Evolutionary conservation across 2,797 vertebrate genomes (phyloP).

Genomic region (Sarcoramphus papa): DNA sequence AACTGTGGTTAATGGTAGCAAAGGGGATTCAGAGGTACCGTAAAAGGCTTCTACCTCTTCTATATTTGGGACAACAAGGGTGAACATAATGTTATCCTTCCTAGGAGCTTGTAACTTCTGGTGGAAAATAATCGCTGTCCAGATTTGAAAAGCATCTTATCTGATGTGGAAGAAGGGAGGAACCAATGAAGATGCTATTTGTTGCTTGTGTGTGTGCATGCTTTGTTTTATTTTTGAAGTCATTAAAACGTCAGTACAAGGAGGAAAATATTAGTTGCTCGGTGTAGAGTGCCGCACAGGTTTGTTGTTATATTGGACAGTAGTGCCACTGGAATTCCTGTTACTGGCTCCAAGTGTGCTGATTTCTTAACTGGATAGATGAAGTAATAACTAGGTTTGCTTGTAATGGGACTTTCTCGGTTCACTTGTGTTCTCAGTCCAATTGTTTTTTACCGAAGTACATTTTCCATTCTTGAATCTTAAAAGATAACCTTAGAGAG

Average conservation of each 20-base stretch:
- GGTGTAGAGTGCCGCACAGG: background rate
- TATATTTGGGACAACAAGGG: background rate
- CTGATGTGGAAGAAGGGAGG: background rate
- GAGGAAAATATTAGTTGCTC: background rate
- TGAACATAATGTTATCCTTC: background rate
- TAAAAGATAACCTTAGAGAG: background rate
- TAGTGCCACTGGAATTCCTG: background rate
- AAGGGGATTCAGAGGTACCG: background rate
- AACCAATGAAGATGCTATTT: background rate
- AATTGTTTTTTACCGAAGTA: background rate
- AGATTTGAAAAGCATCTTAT: background rate
- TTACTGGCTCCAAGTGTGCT: background rate
- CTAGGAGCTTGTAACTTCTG: background rate
- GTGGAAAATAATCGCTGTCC: background rate
- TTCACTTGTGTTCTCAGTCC: background rate
- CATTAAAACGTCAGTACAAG: background rate
- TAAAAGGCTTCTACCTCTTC: background rate
- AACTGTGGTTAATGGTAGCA: background rate
- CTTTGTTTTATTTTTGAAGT: background rate
- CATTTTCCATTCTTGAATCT: background rate
- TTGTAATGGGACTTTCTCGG: background rate
- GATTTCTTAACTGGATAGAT: background rate
- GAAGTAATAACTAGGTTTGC: background rate
- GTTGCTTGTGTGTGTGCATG: background rate
- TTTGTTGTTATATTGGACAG: background rate